Evolutionary conservation across 2,888 invertebrate genomes (phyloP), one percentile per base, ranked within the genome.

Genomic region (Lasioglossum calceatum): DNA sequence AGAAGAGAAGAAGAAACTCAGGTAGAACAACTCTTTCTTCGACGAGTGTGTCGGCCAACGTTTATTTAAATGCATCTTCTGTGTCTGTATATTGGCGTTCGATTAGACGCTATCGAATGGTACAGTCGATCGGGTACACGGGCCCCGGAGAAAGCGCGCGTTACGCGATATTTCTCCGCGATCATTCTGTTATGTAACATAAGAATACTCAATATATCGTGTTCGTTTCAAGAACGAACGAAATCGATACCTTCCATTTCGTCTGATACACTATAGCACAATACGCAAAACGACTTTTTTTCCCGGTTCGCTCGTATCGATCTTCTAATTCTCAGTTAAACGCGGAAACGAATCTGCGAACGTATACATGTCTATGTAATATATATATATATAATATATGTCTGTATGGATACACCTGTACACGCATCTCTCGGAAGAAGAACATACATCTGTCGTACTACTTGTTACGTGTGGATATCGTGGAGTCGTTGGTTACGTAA

Each of bases 1-100:
- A 8, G 27, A 27, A 61, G 61, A 61, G 61, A 61, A 61, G 61
- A 61, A 61, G 61, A 61, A 61, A 14, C 61, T 54, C 54, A 82
- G 64, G 27, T 74, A 83, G 80, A 84, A 64, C 61, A 58, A 54
- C 54, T 23, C 44, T 77, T 47, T 50, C 70, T 77, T 64, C 42
- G 23, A 36, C 7, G 64, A 39, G 58, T 5, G 50, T 54, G 74
- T 70, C 27, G 16, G 32, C 10, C 19, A 54, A 74, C 32, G 74
- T 50, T 74, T 27, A 27, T 74, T 74, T 23, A 50, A 74, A 50
- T 50, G 32, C 47, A 10, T 64, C 32, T 5, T 16, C 61, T 16
- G 61, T 64, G 16, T 64, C 27, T 36, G 67, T 67, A 23, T 36
- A 36, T 7, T 23, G 36, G 67, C 36, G 67, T 67, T 67, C 3